A percentile compares a stretch with the other conserved stretches of the same genome.
phyloP scores from a whole-genome alignment of 2,888 invertebrate genomes.

The Ornithoptera priamus region DNA sequence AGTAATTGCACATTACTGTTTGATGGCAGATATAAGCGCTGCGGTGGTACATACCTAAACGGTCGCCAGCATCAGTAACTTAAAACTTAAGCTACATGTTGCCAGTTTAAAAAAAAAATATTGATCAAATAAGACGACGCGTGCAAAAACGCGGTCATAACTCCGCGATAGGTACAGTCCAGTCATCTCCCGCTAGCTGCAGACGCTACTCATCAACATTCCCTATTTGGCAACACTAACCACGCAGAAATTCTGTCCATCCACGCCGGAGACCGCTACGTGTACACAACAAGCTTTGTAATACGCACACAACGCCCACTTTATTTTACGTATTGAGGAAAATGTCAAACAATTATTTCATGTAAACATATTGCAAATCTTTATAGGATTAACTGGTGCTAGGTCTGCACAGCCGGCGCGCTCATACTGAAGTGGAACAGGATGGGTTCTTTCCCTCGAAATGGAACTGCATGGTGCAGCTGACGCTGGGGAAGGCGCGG shows the following conservation, averaged over 20 bases:
- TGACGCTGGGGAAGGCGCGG: no score
- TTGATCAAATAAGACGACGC: not conserved
- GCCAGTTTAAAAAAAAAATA: not conserved
- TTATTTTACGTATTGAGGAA: not conserved
- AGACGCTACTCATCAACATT: slow-evolving; percentile 52
- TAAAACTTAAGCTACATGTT: not conserved
- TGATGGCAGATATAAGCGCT: no score
- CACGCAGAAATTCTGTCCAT: slow-evolving; percentile 51
- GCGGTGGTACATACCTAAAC: no score
- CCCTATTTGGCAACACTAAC: slow-evolving; percentile 50
- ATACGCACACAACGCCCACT: not conserved
- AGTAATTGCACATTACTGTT: no score
- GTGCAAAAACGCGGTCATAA: slow-evolving; percentile 17
- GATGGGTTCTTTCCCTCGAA: no score
- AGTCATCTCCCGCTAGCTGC: slow-evolving; percentile 30
- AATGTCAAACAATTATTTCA: no score
- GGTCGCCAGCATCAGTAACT: no score
- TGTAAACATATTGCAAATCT: no score
- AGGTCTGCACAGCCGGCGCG: no score
- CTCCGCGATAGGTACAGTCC: slow-evolving; percentile 12
- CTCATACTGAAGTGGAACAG: no score
- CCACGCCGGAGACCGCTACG: slow-evolving; percentile 47
- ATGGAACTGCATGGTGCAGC: no score
- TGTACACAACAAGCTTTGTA: slow-evolving; percentile 52
- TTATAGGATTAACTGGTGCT: no score